These are phyloP conservation scores for Spea hammondii DNA, from an alignment of 2,797 vertebrate species.

Conservation along the genomic window DNA sequence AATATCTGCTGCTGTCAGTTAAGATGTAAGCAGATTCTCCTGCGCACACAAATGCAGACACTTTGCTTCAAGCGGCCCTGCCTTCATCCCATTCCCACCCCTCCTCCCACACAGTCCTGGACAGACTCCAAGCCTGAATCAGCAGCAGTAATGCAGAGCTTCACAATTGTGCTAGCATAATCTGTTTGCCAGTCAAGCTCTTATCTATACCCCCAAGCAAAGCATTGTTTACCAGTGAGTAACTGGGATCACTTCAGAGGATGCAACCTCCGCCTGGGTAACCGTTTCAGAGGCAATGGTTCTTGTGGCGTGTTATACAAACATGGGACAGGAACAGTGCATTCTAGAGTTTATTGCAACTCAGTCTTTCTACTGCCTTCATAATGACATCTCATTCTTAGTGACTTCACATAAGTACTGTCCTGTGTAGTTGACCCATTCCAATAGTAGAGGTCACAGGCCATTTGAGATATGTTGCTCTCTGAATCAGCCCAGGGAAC, in stretches of 20 bases:
- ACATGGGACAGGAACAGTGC: too few relatives aligned
- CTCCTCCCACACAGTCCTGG: slow-evolving; percentile 76
- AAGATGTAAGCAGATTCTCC: slow-evolving; percentile 54
- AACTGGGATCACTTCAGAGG: slow-evolving; percentile 31
- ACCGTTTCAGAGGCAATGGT: neutral
- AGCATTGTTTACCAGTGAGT: slow-evolving; percentile 66
- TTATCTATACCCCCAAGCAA: slow-evolving; percentile 55
- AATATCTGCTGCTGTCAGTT: slow-evolving; percentile 43
- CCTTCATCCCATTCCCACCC: slow-evolving; percentile 59
- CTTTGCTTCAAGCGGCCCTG: slow-evolving; percentile 68
- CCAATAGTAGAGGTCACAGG: too few relatives aligned
- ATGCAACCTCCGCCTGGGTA: neutral
- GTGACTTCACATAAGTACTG: too few relatives aligned
- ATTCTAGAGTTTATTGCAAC: too few relatives aligned
- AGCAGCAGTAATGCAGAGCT: slow-evolving; percentile 71
- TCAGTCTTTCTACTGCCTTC: too few relatives aligned
- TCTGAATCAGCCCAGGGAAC: too few relatives aligned
- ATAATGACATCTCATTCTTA: too few relatives aligned
- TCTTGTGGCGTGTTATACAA: too few relatives aligned
- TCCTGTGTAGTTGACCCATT: too few relatives aligned
- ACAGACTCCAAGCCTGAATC: slow-evolving; percentile 81
- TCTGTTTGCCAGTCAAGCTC: slow-evolving; percentile 64
- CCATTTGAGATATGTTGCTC: too few relatives aligned
- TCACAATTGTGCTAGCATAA: slow-evolving; percentile 69
- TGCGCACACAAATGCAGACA: slow-evolving; percentile 60